Conservation (phyloP, 1,140 invertebrate species). For the Mya arenaria region DNA sequence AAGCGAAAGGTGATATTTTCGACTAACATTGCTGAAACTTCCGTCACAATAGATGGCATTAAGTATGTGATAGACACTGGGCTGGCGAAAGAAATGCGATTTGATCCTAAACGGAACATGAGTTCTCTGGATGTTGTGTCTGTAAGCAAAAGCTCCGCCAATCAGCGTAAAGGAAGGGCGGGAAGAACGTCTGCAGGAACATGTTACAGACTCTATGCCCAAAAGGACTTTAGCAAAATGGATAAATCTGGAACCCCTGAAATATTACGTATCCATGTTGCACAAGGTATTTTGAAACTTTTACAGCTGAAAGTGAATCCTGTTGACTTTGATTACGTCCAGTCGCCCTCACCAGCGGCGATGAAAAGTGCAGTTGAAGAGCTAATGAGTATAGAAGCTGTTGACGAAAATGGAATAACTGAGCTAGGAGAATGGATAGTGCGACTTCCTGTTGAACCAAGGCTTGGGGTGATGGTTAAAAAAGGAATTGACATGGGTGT, state of each 20-base stretch:
- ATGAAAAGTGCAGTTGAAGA: conserved; percentile 64
- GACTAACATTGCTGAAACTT: conserved; percentile 80
- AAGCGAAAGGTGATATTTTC: conserved; percentile 78
- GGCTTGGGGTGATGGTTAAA: conserved; percentile 64
- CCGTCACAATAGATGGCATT: conserved; percentile 78
- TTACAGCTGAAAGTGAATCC: conserved; percentile 69
- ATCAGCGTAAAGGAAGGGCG: conserved; percentile 78
- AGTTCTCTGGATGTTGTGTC: conserved; percentile 62
- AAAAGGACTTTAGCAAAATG: conserved; percentile 68
- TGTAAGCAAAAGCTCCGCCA: conserved; percentile 74
- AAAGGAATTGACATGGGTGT: conserved; percentile 62
- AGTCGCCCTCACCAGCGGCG: conserved; percentile 65
- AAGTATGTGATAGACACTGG: conserved; percentile 79
- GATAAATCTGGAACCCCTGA: conserved; percentile 67
- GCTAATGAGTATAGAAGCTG: conserved; percentile 70
- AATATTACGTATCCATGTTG: conserved; percentile 72
- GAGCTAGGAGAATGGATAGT: conserved; percentile 74
- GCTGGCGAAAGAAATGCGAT: conserved; percentile 74
- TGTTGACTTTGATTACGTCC: conserved; percentile 74
- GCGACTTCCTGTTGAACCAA: conserved; percentile 73
- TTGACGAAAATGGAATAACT: conserved; percentile 70
- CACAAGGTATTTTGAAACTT: conserved; percentile 73
- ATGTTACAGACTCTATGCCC: conserved; percentile 76
- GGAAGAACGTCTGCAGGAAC: conserved; percentile 72
- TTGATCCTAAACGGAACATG: conserved; percentile 73